Evolutionary conservation across 2,888 invertebrate species (phyloP), one percentile per base, ranked within the genome.

Genomic region (Panopea generosa): DNA sequence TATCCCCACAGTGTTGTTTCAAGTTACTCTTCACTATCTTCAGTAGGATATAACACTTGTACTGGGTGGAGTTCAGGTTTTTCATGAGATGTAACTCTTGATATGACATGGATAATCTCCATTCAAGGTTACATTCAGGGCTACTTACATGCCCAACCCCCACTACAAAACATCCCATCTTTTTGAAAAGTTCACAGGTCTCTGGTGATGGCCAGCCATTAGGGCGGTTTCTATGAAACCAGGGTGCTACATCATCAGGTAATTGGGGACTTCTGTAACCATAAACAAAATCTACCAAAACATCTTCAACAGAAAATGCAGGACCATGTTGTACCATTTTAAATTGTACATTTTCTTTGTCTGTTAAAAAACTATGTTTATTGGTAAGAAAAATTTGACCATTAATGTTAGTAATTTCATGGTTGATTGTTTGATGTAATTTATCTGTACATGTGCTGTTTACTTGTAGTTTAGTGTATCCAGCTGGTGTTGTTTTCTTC

Each of bases 41-140:
- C 16, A 73, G 29, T 27, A 73, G 45, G 16, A 73, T 38, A 56
- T 67, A 73, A 29, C 73, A 73, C n/a, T 60, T 66, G 29, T 29
- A 29, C 33, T 73, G 73, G 11, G 33, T 33, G 4, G 24, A 14
- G 29, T 66, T 67, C 3, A 73, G 56, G 27, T 43, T 49, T 33
- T 60, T 56, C 67, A 67, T 67, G 2, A 73, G 38, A 3, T 50
- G 22, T 57, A 66, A 18, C 29, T 73, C 73, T 18, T 53, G 60
- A 16, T 38, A 50, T 4, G 66, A 61, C 20, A 62, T 43, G 2
- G 73, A 73, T 2, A 73, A 27, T 56, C 73, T 53, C 67, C 73
- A 73, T 57, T 73, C 73, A 20, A 49, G 26, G 11, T 6, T 4
- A 9, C 45, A 29, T 3, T 59, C 47, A 6, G 14, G 3, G 27